Evolutionary conservation across 2,113 vertebrate genomes (phyloP), one percentile per base, ranked within the genome.

Genomic region (Vulpes ferrilata): DNA sequence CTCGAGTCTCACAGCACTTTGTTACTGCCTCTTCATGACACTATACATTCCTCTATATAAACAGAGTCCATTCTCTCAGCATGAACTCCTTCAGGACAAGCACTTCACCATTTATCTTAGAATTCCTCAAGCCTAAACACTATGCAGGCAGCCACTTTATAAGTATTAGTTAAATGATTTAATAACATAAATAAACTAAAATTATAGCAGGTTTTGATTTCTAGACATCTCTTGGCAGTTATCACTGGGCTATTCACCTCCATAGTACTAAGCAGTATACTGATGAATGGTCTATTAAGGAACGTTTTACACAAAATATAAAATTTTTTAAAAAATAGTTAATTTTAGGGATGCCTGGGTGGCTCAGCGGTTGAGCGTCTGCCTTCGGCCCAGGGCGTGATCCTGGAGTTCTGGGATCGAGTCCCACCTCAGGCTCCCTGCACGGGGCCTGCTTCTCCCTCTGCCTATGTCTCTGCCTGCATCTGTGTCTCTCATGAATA

Each of bases 121-220:
- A 22, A 60, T 88, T 20, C 59, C n/a, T 96, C 86, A 95, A 95
- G 4, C 16, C 13, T 62, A 93, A 92, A 57, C 55, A 94, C 30
- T 67, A 92, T 2, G 7, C n/a, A 95, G 38, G 76, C n/a, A 88
- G 84, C 65, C 57, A 78, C 32, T 85, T 94, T 35, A 1, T 15
- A 62, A 81, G 25, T 90, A 71, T 89, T 92, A 89, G 53, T 86
- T 79, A 95, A 97, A 51, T 80, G 2, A 79, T 57, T 83, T 96
- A 83, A 84, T 84, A 65, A 88, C 22, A 6, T 88, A 92, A 90
- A 60, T 59, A 93, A 23, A 94, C 27, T 95, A 87, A 85, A 89
- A 53, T 89, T 76, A 78, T 38, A 95, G 7, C 57, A 25, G 35
- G 8, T 35, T 97, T 86, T 81, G 59, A 73, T 89, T 89, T 74